Conservation (phyloP, 2,888 invertebrate species). For the Acleris sparsana region DNA sequence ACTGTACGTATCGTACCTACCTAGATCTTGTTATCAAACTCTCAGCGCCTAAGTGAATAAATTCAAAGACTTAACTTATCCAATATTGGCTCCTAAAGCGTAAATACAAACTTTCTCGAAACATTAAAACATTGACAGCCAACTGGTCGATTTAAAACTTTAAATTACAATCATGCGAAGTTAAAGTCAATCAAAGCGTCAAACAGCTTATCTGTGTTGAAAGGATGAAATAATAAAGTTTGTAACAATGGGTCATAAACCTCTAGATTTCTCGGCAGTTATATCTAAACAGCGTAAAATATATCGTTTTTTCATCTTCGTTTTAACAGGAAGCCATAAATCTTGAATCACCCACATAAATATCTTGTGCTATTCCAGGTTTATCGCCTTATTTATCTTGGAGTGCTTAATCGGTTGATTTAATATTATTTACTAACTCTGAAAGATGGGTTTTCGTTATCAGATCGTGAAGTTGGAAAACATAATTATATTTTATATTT, state of each 20-base stretch:
- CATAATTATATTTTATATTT: no score
- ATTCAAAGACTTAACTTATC: neutral
- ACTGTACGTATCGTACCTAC: no score
- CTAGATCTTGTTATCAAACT: no score
- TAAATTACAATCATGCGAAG: constrained; percentile 20
- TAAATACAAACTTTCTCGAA: constrained; percentile 1
- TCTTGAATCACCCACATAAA: constrained; percentile 25
- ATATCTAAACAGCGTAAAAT: constrained; percentile 12
- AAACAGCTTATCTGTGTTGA: constrained; percentile 13
- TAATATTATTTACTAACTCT: neutral
- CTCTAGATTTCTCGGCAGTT: constrained; percentile 1
- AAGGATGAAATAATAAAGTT: constrained; percentile 17
- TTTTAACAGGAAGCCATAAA: constrained; percentile 25
- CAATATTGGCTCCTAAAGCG: neutral
- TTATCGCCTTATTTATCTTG: constrained; percentile 15
- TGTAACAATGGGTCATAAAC: constrained; percentile 26
- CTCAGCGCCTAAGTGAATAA: no score
- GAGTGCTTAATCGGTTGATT: neutral
- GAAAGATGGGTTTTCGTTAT: no score
- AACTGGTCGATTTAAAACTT: constrained; percentile 27
- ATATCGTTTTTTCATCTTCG: constrained; percentile 24
- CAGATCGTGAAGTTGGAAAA: no score
- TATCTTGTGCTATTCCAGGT: constrained; percentile 15
- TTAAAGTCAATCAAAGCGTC: constrained; percentile 17
- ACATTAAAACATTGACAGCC: constrained; percentile 16